Conservation (phyloP, 2,797 vertebrate species). For the Peromyscus eremicus region DNA sequence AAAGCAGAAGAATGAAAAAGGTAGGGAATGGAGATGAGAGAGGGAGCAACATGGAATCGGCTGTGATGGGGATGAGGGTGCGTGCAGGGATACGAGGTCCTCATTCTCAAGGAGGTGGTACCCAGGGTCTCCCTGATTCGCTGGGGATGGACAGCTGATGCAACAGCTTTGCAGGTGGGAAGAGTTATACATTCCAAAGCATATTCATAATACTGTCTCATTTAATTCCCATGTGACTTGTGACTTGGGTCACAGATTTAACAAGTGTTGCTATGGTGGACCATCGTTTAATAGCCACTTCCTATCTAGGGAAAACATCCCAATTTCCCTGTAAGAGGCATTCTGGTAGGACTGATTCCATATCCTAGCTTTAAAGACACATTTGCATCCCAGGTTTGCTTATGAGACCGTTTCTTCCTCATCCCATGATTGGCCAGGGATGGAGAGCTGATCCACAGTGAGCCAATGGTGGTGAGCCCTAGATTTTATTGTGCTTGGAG, state of each 20-base stretch:
- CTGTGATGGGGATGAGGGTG: not conserved
- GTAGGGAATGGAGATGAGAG: not conserved
- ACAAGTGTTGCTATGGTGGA: not conserved
- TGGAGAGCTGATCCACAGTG: not conserved
- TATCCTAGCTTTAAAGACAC: not conserved
- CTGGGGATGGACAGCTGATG: not conserved
- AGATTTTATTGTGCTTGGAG: no score
- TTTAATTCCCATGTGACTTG: not conserved
- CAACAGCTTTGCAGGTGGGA: not conserved
- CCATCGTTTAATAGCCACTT: not conserved
- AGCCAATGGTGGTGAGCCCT: not conserved
- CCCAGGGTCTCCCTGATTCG: not conserved
- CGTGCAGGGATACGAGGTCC: not conserved
- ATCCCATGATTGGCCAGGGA: not conserved
- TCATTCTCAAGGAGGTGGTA: not conserved
- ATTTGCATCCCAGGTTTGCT: not conserved
- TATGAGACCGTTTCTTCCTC: not conserved
- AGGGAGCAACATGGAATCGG: not conserved
- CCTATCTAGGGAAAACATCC: not conserved
- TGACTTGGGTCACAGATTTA: not conserved
- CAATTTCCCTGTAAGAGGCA: not conserved
- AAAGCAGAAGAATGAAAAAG: not conserved
- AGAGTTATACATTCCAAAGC: not conserved
- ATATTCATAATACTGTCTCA: fast-evolving
- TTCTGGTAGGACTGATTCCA: not conserved